Evolutionary conservation across 2,888 invertebrate genomes (phyloP).

Genomic region (Merodon equestris): DNA sequence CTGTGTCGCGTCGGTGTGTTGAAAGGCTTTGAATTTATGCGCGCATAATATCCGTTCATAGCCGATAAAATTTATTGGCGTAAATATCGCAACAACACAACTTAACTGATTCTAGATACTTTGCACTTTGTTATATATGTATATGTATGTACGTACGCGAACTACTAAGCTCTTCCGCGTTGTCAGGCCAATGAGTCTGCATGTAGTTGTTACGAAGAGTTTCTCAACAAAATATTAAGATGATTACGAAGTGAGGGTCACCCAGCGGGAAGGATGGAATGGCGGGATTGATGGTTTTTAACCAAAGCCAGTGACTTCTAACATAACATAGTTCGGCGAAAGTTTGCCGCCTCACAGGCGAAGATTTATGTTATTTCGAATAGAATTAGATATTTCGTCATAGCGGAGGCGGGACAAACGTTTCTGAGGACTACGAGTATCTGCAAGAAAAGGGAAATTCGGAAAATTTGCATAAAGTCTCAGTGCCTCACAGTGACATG

Average conservation of each 20-base stretch:
- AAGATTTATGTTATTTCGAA: slow-evolving; percentile 46
- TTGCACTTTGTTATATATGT: slow-evolving; percentile 4
- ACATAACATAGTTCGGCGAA: slow-evolving; percentile 46
- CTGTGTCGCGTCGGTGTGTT: slow-evolving; percentile 27
- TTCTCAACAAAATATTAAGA: slow-evolving; percentile 26
- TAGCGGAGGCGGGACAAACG: background rate
- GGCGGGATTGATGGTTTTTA: background rate
- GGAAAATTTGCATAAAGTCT: slow-evolving; percentile 54
- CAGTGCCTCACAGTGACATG: background rate
- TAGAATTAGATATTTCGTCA: slow-evolving; percentile 50
- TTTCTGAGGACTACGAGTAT: background rate
- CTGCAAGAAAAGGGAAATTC: background rate
- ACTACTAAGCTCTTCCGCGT: background rate
- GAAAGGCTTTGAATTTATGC: slow-evolving; percentile 54
- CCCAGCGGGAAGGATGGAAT: no score
- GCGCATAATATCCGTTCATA: slow-evolving; percentile 49
- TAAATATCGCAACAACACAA: slow-evolving; percentile 55
- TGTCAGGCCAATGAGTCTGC: background rate
- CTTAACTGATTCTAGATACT: slow-evolving; percentile 52
- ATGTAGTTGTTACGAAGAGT: slow-evolving; percentile 11
- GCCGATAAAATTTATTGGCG: slow-evolving; percentile 63
- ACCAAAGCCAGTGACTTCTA: slow-evolving; percentile 43
- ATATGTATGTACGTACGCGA: no score
- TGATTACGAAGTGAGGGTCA: background rate
- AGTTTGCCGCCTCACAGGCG: slow-evolving; percentile 49